phyloP scores from a whole-genome alignment of 2,797 vertebrate genomes.

The Girardinus metallicus region DNA sequence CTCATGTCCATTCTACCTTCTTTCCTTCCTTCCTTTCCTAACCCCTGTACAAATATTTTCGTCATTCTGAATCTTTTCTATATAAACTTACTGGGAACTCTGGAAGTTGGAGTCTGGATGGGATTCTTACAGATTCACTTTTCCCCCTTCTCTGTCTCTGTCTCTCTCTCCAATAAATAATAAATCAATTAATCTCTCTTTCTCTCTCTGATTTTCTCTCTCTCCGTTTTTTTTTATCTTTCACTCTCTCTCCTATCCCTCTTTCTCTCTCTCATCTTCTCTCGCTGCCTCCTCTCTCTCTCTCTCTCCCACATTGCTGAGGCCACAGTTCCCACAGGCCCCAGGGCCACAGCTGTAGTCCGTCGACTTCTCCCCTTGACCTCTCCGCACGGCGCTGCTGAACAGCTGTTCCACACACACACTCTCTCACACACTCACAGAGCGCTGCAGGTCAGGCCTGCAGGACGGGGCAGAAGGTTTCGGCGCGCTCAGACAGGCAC shows the following conservation, averaged over 20 bases:
- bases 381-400: constrained; percentile 58
- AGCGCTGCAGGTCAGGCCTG: constrained; percentile 56
- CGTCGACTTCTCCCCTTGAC: constrained; percentile 59
- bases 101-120: background rate
- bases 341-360: constrained; percentile 76
- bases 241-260: too few relatives aligned
- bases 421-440: too few relatives aligned
- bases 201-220: background rate
- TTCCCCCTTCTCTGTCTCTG: too few relatives aligned
- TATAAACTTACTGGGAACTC: background rate
- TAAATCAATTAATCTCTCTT: background rate
- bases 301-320: constrained; percentile 57
- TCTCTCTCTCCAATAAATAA: too few relatives aligned
- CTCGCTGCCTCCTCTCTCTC: background rate
- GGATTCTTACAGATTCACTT: background rate
- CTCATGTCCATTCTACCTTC: background rate
- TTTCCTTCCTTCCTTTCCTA: background rate
- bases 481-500: constrained; percentile 31
- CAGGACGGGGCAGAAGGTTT: constrained; percentile 49
- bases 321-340: constrained; percentile 74
- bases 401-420: constrained; percentile 73
- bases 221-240: constrained; percentile 10
- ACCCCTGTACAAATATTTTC: background rate
- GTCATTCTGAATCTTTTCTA: background rate
- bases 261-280: background rate